Conservation (phyloP, 2,888 invertebrate species). For the Thumatha senex region DNA sequence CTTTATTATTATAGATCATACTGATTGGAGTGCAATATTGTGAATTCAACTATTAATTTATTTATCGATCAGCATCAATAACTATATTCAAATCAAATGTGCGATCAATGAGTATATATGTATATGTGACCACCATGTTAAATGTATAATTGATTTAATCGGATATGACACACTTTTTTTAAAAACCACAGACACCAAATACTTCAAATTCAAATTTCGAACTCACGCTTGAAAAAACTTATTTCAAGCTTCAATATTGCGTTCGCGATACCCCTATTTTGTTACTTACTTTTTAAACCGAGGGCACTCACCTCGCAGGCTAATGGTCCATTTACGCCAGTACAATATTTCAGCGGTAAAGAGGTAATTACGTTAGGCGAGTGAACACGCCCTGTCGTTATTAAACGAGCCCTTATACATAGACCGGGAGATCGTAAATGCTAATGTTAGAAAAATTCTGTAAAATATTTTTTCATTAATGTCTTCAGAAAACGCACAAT, state of each 20-base stretch:
- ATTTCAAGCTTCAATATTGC: background rate
- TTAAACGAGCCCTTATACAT: constrained; percentile 16
- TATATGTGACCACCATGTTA: too few relatives aligned
- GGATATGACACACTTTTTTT: background rate
- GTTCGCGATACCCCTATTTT: background rate
- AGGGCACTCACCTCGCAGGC: constrained; percentile 26
- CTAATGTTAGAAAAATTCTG: background rate
- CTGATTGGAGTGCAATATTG: too few relatives aligned
- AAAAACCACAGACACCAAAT: background rate
- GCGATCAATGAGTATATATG: too few relatives aligned
- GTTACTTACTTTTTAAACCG: constrained; percentile 9
- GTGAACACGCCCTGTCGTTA: constrained; percentile 24
- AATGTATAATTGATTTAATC: too few relatives aligned
- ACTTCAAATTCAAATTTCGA: background rate
- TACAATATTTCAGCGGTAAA: constrained; percentile 42
- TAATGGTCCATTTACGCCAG: constrained; percentile 20
- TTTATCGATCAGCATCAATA: too few relatives aligned
- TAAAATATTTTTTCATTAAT: too few relatives aligned
- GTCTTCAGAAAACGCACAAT: too few relatives aligned
- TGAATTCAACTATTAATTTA: too few relatives aligned
- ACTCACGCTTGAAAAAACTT: background rate
- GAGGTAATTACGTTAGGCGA: constrained; percentile 36
- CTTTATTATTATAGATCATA: too few relatives aligned
- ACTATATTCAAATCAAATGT: too few relatives aligned
- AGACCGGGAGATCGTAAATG: constrained; percentile 18